Base-by-base conservation (phyloP, 1,140 invertebrate genomes). In the Zophobas atratus region DNA sequence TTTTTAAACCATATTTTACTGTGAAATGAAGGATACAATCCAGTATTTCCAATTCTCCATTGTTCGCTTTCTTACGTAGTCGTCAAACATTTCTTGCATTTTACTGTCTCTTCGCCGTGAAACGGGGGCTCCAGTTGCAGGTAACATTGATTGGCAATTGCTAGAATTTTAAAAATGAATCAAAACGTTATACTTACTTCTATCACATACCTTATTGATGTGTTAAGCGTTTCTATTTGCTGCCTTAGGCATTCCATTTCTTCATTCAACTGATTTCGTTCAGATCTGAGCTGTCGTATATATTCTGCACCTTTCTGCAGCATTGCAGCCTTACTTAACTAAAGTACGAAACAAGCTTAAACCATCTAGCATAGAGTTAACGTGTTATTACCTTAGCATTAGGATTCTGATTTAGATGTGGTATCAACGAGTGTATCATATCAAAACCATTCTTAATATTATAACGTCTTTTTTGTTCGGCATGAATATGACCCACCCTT, bases 371-470 rank as follows among this genome's bases (percentile, higher is more conserved):
- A 20, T 20, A 20, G 20, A 20, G 20, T 20, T 20, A 20, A 20
- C 49, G 53, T 78, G 71, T 79, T 80, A 87, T 89, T 86, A 96
- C 93, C 90, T 99, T 99, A 0, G 94, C 92, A 85, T 94, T 96
- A 1, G 96, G 94, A 88, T 96, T 98, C 82, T 95, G 93, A 87
- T 92, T 95, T 6, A 99, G 90, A 78, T 96, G 94, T 20, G 98
- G 98, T 84, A 99, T 97, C n/a, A 99, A 89, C 76, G 93, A 93
- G 86, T 98, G 95, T 72, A 99, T 89, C 85, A 94, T 94, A 87
- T 99, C 97, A 87, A 99, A 99, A 35, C 98, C 97, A 88, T 95
- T 97, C 89, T 99, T 99, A 80, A 99, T 98, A 85, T 98, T 99
- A 85, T 96, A 98, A 48, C 98, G 91, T 41, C 98, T 91, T 86